Base-by-base conservation (phyloP, 2,888 invertebrate species). In the Pammene aurita region DNA sequence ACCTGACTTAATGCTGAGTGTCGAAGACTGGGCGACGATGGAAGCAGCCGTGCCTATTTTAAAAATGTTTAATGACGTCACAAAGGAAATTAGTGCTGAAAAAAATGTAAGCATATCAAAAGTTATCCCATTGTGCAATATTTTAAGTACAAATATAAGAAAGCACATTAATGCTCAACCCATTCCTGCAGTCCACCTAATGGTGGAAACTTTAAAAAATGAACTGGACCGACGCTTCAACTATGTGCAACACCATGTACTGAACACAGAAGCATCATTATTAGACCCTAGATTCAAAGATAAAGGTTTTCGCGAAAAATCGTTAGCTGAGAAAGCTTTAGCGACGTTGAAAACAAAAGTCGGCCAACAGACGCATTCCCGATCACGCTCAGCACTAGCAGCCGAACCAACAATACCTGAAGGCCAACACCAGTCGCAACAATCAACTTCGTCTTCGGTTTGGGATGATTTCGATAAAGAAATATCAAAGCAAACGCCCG, bases 91-190 rank as follows among this genome's bases (percentile, higher is more conserved):
- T 13, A 63, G 66, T 52, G 35, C 44, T 6, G 70, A 66, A 58
- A 66, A 70, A 57, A 66, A 58, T 54, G 70, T 70, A 4, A 70
- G 50, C 10, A 18, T 70, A 38, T 66, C 66, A 11, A 70, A 66
- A 63, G 66, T 70, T 7, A 57, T 70, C 14, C 64, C 64, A 14
- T 11, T 64, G 6, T 64, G 41, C 42, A 50, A 60, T 41, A 64
- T 69, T 34, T 52, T 69, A 38, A 44, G 35, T 16, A 16, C n/a
- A 42, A 48, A 69, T 44, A 34, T 58, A 5, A 46, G 44, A 58
- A 44, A 18, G 6, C 5, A 42, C 42, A 42, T 42, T 11, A 42
- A 42, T 42, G 7, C 11, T 11, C 42, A 42, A 42, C 7, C 9
- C n/a, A 58, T 58, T 26, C 18, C 18, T 5, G 46, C 6, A 6